phyloP scores from a whole-genome alignment of 2,797 vertebrate genomes.

The Brachyalestes nurse region DNA sequence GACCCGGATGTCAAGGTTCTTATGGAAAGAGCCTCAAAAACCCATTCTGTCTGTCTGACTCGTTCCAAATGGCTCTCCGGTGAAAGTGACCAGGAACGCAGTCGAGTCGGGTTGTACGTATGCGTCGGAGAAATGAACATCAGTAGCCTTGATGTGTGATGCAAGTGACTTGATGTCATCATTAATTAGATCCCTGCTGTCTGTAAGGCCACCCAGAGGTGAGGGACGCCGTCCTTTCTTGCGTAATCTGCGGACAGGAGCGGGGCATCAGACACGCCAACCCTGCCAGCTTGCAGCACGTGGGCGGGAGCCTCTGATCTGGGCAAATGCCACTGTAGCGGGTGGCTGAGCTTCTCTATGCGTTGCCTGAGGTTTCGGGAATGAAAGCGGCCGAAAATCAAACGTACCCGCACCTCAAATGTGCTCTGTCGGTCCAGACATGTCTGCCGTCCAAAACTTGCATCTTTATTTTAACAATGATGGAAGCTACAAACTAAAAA shows the following conservation, averaged over 20 bases:
- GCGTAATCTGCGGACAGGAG: slow-evolving; percentile 26
- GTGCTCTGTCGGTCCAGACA: neutral
- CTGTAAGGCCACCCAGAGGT: slow-evolving; percentile 15
- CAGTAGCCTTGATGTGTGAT: slow-evolving; percentile 23
- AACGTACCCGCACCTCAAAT: neutral
- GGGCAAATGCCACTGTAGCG: slow-evolving; percentile 30
- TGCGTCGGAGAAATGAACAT: slow-evolving; percentile 7
- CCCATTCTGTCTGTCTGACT: neutral
- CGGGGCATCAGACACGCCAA: slow-evolving; percentile 5
- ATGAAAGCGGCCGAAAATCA: neutral
- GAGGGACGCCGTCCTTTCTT: slow-evolving; percentile 27
- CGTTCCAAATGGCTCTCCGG: neutral
- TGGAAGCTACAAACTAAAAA: no score
- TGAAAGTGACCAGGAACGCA: slow-evolving; percentile 2
- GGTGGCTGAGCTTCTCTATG: neutral
- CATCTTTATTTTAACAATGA: no score
- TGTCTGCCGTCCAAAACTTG: neutral
- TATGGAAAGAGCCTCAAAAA: slow-evolving; percentile 5
- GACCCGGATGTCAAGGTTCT: neutral
- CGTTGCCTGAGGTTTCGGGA: no score
- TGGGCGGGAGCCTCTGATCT: slow-evolving; percentile 8
- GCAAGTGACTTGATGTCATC: slow-evolving; percentile 39
- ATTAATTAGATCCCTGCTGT: slow-evolving; percentile 25
- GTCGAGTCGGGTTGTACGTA: neutral
- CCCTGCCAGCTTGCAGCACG: neutral